Conservation (phyloP, 2,113 vertebrate genomes). For the Bothrops jararaca region DNA sequence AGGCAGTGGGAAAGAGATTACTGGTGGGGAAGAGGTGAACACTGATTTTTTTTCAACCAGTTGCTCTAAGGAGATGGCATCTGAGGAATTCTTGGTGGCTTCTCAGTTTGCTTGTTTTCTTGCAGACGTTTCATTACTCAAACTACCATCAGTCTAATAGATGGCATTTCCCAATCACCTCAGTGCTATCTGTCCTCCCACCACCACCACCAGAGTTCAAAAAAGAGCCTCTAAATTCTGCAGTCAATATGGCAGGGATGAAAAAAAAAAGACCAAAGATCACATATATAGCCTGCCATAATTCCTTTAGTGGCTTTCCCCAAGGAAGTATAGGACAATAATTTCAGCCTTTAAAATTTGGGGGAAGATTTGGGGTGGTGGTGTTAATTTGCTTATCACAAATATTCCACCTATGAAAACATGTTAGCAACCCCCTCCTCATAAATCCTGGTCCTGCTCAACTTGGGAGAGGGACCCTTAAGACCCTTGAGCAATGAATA, state of each 20-base stretch:
- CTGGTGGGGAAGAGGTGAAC: neutral
- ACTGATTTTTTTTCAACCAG: neutral
- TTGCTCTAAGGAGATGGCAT: neutral
- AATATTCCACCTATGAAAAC: neutral
- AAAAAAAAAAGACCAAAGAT: neutral
- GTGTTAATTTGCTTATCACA: neutral
- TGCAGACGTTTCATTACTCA: neutral
- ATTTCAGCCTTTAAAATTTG: neutral
- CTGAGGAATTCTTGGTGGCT: neutral
- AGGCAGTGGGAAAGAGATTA: neutral
- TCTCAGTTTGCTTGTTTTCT: neutral
- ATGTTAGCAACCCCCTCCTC: neutral
- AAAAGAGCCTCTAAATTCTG: neutral
- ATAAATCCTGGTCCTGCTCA: neutral
- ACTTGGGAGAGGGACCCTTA: neutral
- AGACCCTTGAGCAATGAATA: neutral
- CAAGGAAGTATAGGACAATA: neutral
- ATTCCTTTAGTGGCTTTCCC: neutral
- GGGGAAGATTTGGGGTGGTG: neutral
- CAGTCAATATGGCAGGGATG: neutral
- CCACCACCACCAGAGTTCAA: neutral
- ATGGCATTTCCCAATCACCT: neutral
- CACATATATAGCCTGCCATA: neutral
- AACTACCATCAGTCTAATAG: neutral
- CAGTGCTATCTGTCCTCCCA: neutral